A percentile compares a stretch with the other conserved stretches of the same genome.
Evolutionary conservation across 2,113 vertebrate species (phyloP).

Genomic region (Recurvirostra avosetta): DNA sequence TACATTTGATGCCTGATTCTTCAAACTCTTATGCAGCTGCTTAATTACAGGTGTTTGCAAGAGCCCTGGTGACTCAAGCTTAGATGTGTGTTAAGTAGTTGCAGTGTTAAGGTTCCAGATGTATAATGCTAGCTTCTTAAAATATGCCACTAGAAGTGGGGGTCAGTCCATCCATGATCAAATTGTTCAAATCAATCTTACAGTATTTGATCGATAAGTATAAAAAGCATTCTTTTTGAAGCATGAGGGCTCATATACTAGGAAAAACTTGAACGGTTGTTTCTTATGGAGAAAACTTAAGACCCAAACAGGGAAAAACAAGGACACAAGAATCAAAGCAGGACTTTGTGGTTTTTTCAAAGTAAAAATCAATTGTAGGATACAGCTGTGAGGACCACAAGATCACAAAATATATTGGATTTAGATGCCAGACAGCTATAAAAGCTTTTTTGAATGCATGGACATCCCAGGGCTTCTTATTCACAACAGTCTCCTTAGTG

Average conservation of each 20-base stretch:
- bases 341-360: conserved; percentile 1
- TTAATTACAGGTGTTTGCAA: neutral
- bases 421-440: neutral
- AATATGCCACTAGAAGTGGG: neutral
- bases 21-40: neutral
- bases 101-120: neutral
- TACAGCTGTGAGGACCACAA: neutral
- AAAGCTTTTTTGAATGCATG: neutral
- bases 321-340: conserved; percentile 20
- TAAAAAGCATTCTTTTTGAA: neutral
- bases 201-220: neutral
- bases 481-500: neutral
- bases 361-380: neutral
- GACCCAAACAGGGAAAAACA: neutral
- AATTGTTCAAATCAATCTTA: neutral
- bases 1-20: neutral
- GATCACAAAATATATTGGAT: neutral
- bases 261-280: neutral
- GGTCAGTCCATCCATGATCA: neutral
- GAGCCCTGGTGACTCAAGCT: neutral
- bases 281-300: neutral
- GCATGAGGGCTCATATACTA: neutral
- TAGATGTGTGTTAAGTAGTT: neutral
- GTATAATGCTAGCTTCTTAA: neutral
- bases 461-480: neutral